Evolutionary conservation across 2,113 vertebrate genomes (phyloP), one percentile per base, ranked within the genome.

Genomic region (Dromas ardeola): DNA sequence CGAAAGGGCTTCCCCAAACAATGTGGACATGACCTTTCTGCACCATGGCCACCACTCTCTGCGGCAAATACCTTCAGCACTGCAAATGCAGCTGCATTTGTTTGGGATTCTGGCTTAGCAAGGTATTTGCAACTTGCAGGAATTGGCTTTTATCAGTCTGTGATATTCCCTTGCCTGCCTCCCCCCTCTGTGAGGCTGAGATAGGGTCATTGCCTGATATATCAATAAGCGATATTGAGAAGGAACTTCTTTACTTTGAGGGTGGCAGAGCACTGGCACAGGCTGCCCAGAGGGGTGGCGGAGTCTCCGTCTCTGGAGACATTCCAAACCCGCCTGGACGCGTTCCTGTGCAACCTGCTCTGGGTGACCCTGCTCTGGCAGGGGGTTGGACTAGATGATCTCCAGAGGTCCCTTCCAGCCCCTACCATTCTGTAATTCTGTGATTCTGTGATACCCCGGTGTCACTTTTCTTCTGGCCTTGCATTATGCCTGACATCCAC

Each of bases 401-500:
- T 23, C 47, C 47, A 49, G 47, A 12, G 47, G 47, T 22, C 21
- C 47, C 21, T 49, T 49, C 47, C 47, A 23, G 22, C 47, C 11
- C 17, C 47, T 5, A 47, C 45, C 45, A 10, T 47, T 47, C 19
- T 11, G 20, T 21, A 19, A 21, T 47, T 47, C 47, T 47, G 20
- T 47, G 45, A 45, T 45, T 45, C 16, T 17, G 16, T 65, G 16
- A 27, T 25, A 15, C 25, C 6, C 56, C 70, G 67, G 0, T 6
- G 22, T 10, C 22, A 29, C 23, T 50, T 40, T 69, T 42, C 20
- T 58, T 58, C 32, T 25, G 40, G 49, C 42, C 17, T 78, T 45
- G 6, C 2, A 0, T 29, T 45, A 16, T 23, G 12, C 14, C 38
- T 63, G 53, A 11, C 30, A 25, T 49, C 13, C 11, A 23, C 12